These are phyloP conservation scores for Macroteleia sp. DNA, from an alignment of 2,888 invertebrate genomes.

Conservation along the genomic window DNA sequence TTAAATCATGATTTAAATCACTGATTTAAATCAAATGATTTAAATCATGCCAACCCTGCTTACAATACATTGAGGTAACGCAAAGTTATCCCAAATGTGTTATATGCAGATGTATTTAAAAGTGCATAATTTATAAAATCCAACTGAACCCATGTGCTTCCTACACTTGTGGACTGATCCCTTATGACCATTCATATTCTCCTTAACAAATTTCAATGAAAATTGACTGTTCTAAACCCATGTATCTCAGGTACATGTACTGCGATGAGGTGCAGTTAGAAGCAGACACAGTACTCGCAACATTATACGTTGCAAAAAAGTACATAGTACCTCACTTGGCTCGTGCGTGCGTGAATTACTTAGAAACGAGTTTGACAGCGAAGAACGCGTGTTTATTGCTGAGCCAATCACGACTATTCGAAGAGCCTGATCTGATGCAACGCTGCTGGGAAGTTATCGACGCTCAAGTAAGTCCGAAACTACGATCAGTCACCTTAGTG, in stretches of 20 bases:
- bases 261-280: slow-evolving; percentile 98
- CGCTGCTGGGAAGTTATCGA: slow-evolving; percentile 99
- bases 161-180: too few relatives aligned
- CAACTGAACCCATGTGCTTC: too few relatives aligned
- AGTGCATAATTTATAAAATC: too few relatives aligned
- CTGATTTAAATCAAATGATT: too few relatives aligned
- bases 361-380: slow-evolving; percentile 97
- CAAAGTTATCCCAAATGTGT: too few relatives aligned
- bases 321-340: slow-evolving; percentile 98
- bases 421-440: slow-evolving; percentile 98
- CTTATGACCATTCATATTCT: too few relatives aligned
- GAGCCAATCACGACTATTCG: slow-evolving; percentile 97
- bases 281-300: slow-evolving; percentile 97
- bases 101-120: too few relatives aligned
- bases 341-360: slow-evolving; percentile 95
- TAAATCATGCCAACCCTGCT: too few relatives aligned
- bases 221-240: too few relatives aligned
- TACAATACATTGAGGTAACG: too few relatives aligned
- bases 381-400: slow-evolving; percentile 97
- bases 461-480: slow-evolving; percentile 91
- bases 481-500: slow-evolving; percentile 67
- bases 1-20: too few relatives aligned
- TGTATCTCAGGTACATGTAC: slow-evolving; percentile 95
- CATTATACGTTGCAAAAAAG: slow-evolving; percentile 97
- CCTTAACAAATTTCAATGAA: too few relatives aligned